Percentiles rank a stretch among this genome's conserved stretches.
Conservation (phyloP, 2,113 vertebrate genomes). For the Tachysurus fulvidraco region DNA sequence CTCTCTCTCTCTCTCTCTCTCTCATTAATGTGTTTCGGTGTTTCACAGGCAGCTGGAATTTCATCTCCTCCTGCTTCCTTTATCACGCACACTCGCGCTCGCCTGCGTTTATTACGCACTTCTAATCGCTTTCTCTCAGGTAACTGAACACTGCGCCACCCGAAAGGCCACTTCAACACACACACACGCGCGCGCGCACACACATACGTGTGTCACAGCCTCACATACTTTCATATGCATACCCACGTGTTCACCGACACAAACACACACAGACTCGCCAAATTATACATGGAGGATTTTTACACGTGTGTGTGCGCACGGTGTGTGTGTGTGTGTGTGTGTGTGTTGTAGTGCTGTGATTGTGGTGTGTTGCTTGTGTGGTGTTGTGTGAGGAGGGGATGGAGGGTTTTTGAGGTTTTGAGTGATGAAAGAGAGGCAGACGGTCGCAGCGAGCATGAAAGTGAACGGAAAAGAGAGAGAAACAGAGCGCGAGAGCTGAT, state of each 20-base stretch:
- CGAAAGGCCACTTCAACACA: conserved; percentile 36
- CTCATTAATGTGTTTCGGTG: conserved; percentile 52
- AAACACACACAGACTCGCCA: neutral
- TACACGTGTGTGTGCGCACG: conserved; percentile 23
- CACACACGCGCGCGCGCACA: conserved; percentile 31
- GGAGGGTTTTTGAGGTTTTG: too few relatives aligned
- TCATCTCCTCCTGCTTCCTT: conserved; percentile 54
- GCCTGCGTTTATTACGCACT: conserved; percentile 52
- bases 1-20: conserved; percentile 37
- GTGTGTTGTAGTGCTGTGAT: too few relatives aligned
- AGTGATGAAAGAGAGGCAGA: conserved; percentile 50
- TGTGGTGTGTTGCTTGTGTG: neutral
- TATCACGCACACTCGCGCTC: conserved; percentile 43
- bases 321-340: neutral
- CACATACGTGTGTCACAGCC: conserved; percentile 25
- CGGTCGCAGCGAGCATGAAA: conserved; percentile 37
- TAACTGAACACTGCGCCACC: conserved; percentile 50
- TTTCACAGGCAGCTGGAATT: conserved; percentile 59
- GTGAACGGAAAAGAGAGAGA: neutral
- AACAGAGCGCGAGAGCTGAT: conserved; percentile 20
- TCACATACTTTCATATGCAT: conserved; percentile 15
- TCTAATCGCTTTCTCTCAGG: conserved; percentile 56
- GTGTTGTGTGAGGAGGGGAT: neutral
- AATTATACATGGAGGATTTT: conserved; percentile 43
- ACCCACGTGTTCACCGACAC: neutral